Evolutionary conservation across 1,140 invertebrate genomes (phyloP), one percentile per base, ranked within the genome.

Genomic region (Ostrea edulis): DNA sequence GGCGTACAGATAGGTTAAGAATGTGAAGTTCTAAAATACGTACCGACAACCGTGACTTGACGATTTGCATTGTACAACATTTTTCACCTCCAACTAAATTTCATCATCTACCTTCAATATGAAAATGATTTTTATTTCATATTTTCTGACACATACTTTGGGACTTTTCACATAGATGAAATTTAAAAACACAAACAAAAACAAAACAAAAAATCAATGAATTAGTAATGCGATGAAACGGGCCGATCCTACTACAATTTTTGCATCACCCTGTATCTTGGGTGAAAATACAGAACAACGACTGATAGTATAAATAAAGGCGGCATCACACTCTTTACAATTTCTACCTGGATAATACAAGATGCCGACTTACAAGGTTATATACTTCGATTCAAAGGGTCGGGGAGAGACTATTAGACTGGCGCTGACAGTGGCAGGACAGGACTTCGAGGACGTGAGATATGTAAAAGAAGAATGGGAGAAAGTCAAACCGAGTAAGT

Each of bases 371-470:
- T 92, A 91, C 88, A 93, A 92, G 81, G 88, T 93, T 17, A 52
- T 82, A 53, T 93, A 93, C 84, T 93, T 93, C 82, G 89, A 93
- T 52, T 62, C 62, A 8, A 86, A 87, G 81, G 93, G 90, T 20
- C 54, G 91, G 12, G 93, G 89, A 12, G 93, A 93, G 87, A 65
- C 92, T 0, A 77, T 87, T 9, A 88, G 93, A 12, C 58, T 93
- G 5, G 84, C 91, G 14, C 88, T 92, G 17, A 58, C 77, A 9
- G 90, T 54, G 9, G 87, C 88, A 12, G 88, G 86, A 3, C 68
- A 86, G 35, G 55, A 77, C 14, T 92, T 87, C 82, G 90, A 91
- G 81, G 92, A 92, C 77, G 84, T 71, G 22, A 82, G 90, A 71
- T 77, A 87, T 35, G 12, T 20, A 7, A 65, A 22, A 51, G 84